Evolutionary conservation across 2,113 vertebrate species (phyloP), one percentile per base, ranked within the genome.

Genomic region (Triplophysa siluroides): DNA sequence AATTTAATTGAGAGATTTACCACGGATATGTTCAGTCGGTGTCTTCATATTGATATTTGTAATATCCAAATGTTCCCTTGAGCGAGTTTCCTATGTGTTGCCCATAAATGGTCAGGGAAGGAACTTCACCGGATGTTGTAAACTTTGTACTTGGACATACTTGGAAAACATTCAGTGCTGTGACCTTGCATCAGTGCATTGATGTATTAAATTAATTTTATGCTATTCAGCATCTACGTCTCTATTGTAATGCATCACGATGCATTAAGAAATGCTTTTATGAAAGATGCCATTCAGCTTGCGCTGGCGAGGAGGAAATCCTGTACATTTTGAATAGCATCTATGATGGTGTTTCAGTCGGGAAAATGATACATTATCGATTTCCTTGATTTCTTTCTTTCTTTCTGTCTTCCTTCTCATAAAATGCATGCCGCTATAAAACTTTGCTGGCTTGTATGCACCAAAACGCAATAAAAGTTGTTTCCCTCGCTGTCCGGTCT

Each of bases 161-260:
- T 86, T 60, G 71, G 86, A 81, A 78, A 85, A 68, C 60, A 68
- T 80, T 81, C 70, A 79, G 70, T 87, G 89, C 88, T 86, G 81
- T 88, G 89, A 88, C 87, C 84, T 90, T 90, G 85, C 77, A 79
- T 89, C 71, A 21, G 80, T 84, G 79, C 65, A 67, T 78, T 82
- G 86, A 88, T 88, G 85, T 83, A 81, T 88, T 16, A 85, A 75
- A 12, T 54, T 54, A 82, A 76, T 71, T 72, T 67, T 56, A 18
- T 62, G 61, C 21, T 47, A 63, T 33, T 58, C 43, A 21, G 47
- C 61, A 64, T 69, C 71, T 23, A 18, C 50, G 52, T 9, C 60
- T 60, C 61, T 33, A 41, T 41, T 41, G 29, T 60, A 60, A n/a
- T 73, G 69, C 69, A 38, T 38, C 33, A 21, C 33, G 50, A n/a